Percentiles rank a stretch among this genome's conserved stretches.
Evolutionary conservation across 2,113 vertebrate genomes (phyloP).

Genomic region (Cyanoderma ruficeps): DNA sequence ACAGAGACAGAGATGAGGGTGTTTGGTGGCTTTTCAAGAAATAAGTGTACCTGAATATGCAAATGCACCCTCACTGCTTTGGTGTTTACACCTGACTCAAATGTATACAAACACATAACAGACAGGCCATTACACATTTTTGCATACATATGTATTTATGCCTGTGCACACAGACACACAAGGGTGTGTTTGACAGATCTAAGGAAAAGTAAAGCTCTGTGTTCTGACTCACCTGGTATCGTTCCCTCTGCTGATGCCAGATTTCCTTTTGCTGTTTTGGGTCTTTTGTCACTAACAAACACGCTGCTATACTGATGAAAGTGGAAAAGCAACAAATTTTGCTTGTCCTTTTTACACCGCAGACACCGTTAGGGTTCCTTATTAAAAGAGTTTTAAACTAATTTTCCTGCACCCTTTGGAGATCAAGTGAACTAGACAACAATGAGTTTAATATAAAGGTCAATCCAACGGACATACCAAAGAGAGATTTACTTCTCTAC

Average conservation of each 20-base stretch:
- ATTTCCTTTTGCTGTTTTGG: neutral
- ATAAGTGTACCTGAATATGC: neutral
- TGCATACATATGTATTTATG: slow-evolving; percentile 57
- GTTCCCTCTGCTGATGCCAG: neutral
- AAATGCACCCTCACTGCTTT: slow-evolving; percentile 4
- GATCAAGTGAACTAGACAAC: neutral
- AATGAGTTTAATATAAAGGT: neutral
- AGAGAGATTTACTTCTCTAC: neutral
- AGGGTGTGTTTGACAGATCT: slow-evolving; percentile 35
- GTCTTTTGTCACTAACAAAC: neutral
- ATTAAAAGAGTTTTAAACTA: neutral
- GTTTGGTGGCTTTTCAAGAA: neutral
- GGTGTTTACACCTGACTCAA: slow-evolving; percentile 49
- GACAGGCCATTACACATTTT: slow-evolving; percentile 56
- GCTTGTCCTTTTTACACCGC: neutral
- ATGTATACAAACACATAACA: slow-evolving; percentile 45
- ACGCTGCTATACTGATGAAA: neutral
- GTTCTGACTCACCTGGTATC: neutral
- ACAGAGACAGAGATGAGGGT: neutral
- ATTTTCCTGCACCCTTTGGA: neutral
- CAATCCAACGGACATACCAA: neutral
- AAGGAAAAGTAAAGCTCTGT: neutral
- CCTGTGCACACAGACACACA: neutral
- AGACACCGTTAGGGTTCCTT: neutral
- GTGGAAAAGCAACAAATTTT: neutral